phyloP scores from a whole-genome alignment of 2,888 invertebrate genomes.

The Anthrax anthrax region DNA sequence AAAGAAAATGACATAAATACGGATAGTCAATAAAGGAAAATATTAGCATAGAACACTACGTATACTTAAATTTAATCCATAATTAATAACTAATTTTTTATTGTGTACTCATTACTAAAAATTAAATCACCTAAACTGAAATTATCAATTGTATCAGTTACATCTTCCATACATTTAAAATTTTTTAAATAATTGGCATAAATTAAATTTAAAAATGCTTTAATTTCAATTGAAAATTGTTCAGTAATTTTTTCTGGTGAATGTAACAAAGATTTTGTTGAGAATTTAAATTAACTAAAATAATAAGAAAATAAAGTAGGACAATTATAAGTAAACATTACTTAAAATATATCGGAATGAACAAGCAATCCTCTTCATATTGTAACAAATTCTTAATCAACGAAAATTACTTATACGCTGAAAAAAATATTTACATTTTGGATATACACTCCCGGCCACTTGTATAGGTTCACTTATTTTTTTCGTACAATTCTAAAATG shows the following conservation, averaged over 20 bases:
- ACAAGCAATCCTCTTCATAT: conserved; percentile 1
- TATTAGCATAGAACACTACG: too few relatives aligned
- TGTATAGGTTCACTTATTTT: too few relatives aligned
- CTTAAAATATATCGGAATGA: too few relatives aligned
- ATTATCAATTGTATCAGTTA: conserved; percentile 44
- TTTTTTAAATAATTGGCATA: conserved; percentile 64
- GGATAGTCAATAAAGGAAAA: too few relatives aligned
- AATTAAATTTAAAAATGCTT: conserved; percentile 50
- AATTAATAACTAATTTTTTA: conserved; percentile 23
- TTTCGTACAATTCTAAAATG: too few relatives aligned
- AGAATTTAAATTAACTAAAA: conserved; percentile 21
- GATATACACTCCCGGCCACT: conserved; percentile 60
- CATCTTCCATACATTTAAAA: conserved; percentile 49
- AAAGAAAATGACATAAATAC: too few relatives aligned
- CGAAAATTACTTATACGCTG: background rate
- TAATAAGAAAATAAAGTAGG: too few relatives aligned
- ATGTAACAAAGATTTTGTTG: too few relatives aligned
- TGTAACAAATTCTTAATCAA: background rate
- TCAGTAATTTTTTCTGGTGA: too few relatives aligned
- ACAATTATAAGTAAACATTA: too few relatives aligned
- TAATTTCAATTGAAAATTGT: conserved; percentile 48
- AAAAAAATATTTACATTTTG: conserved; percentile 44
- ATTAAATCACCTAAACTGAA: conserved; percentile 58
- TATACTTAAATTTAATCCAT: conserved; percentile 48
- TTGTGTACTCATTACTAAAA: conserved; percentile 50